Conservation (phyloP, 2,888 invertebrate species). For the Synanthedon tipuliformis region DNA sequence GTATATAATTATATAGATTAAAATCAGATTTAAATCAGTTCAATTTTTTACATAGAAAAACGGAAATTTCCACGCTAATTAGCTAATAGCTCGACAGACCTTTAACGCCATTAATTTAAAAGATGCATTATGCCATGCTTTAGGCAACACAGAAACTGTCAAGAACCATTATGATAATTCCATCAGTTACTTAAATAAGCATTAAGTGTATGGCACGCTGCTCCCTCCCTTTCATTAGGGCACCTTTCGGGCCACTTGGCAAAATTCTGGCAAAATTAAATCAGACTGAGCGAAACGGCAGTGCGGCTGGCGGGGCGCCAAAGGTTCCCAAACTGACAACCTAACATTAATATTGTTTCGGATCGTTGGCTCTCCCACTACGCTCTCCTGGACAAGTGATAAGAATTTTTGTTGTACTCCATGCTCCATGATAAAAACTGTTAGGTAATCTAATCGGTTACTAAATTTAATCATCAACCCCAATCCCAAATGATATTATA, state of each 20-base stretch:
- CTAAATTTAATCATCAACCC: too few relatives aligned
- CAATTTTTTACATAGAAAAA: too few relatives aligned
- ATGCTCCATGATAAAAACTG: too few relatives aligned
- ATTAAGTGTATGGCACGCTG: neutral
- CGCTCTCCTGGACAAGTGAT: slow-evolving; percentile 15
- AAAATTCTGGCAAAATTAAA: slow-evolving; percentile 24
- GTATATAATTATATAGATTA: too few relatives aligned
- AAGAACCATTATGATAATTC: neutral
- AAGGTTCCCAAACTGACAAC: slow-evolving; percentile 7
- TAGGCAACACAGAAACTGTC: too few relatives aligned
- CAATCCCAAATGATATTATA: too few relatives aligned
- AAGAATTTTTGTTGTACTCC: slow-evolving; percentile 8
- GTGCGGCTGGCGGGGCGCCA: slow-evolving; percentile 28
- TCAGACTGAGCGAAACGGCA: slow-evolving; percentile 18
- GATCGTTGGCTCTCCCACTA: slow-evolving; percentile 12
- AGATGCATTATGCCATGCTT: too few relatives aligned
- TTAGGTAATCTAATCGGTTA: too few relatives aligned
- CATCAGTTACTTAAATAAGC: neutral
- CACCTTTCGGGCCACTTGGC: slow-evolving; percentile 2
- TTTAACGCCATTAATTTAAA: too few relatives aligned
- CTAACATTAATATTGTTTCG: slow-evolving; percentile 28
- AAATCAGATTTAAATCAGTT: too few relatives aligned
- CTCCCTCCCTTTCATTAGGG: slow-evolving; percentile 7
- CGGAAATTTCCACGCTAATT: too few relatives aligned
- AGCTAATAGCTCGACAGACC: too few relatives aligned